phyloP scores from a whole-genome alignment of 2,113 vertebrate species.

The Neotoma lepida region DNA sequence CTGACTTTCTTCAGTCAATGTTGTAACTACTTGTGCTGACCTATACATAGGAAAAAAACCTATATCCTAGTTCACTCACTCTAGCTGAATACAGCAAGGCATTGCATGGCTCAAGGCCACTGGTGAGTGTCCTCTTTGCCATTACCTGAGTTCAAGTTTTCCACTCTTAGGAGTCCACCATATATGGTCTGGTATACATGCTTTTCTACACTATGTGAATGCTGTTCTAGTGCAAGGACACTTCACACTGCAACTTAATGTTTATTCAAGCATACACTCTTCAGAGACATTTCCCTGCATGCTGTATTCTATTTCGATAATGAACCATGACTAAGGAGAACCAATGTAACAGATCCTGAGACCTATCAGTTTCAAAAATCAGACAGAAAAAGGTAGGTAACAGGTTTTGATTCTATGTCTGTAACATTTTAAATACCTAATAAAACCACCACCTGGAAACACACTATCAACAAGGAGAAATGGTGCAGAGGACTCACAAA shows the following conservation, averaged over 20 bases:
- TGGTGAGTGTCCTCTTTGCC: neutral
- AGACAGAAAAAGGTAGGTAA: neutral
- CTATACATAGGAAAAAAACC: neutral
- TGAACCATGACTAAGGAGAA: neutral
- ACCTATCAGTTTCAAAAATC: neutral
- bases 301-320: neutral
- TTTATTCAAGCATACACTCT: neutral
- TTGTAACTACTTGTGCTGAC: neutral
- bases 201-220: neutral
- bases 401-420: neutral
- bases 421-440: constrained; percentile 13
- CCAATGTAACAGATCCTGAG: too few relatives aligned
- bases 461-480: neutral
- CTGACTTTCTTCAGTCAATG: neutral
- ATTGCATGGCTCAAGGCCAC: neutral
- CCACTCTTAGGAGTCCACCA: neutral
- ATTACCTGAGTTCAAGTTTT: neutral
- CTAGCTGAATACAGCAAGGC: neutral
- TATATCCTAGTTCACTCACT: neutral
- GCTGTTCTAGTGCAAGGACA: neutral
- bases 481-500: neutral
- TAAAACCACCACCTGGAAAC: neutral
- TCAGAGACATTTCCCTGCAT: neutral
- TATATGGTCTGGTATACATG: neutral
- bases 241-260: neutral